Percentiles rank a stretch among this genome's conserved stretches.
These are phyloP conservation scores for Karalla daura DNA, from an alignment of 2,797 vertebrate genomes.

Conservation along the genomic window DNA sequence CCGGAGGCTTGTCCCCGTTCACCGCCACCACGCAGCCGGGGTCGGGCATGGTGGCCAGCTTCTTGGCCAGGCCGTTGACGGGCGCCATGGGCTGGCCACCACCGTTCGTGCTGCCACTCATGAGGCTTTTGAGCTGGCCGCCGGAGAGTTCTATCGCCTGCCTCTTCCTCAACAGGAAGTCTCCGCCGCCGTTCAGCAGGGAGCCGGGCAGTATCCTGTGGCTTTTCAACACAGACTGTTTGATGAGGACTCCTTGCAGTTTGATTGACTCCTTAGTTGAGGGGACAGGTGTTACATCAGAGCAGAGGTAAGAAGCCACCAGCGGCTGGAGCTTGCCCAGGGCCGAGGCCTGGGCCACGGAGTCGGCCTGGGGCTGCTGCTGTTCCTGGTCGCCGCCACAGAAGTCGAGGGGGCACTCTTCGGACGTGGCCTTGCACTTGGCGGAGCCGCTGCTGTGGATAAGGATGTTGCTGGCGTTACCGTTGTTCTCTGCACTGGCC, in stretches of 20 bases:
- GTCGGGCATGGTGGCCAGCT: slow-evolving; percentile 87
- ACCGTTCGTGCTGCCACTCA: slow-evolving; percentile 87
- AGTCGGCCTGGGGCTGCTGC: slow-evolving; percentile 71
- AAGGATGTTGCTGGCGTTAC: slow-evolving; percentile 94
- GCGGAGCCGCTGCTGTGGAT: slow-evolving; percentile 90
- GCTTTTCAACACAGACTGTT: slow-evolving; percentile 94
- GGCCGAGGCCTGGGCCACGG: slow-evolving; percentile 75
- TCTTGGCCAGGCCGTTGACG: slow-evolving; percentile 96
- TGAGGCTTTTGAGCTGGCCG: slow-evolving; percentile 93
- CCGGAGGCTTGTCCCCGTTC: slow-evolving; percentile 80
- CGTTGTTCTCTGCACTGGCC: slow-evolving; percentile 95
- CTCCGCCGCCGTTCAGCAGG: slow-evolving; percentile 86
- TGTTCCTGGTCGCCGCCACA: slow-evolving; percentile 87
- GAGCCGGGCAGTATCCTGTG: slow-evolving; percentile 89
- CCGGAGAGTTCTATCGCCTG: slow-evolving; percentile 93
- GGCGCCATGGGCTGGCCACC: slow-evolving; percentile 88
- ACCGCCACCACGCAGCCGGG: slow-evolving; percentile 85
- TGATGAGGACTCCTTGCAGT: slow-evolving; percentile 95
- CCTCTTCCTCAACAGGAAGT: slow-evolving; percentile 91
- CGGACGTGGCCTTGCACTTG: slow-evolving; percentile 90
- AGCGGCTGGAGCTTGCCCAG: slow-evolving; percentile 94
- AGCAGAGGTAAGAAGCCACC: slow-evolving; percentile 94
- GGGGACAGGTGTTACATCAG: slow-evolving; percentile 94
- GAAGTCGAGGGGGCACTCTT: slow-evolving; percentile 90
- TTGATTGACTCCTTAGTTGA: slow-evolving; percentile 94